Percentiles rank a stretch among this genome's conserved stretches.
Evolutionary conservation across 2,113 vertebrate genomes (phyloP).

Genomic region (Eublepharis macularius): DNA sequence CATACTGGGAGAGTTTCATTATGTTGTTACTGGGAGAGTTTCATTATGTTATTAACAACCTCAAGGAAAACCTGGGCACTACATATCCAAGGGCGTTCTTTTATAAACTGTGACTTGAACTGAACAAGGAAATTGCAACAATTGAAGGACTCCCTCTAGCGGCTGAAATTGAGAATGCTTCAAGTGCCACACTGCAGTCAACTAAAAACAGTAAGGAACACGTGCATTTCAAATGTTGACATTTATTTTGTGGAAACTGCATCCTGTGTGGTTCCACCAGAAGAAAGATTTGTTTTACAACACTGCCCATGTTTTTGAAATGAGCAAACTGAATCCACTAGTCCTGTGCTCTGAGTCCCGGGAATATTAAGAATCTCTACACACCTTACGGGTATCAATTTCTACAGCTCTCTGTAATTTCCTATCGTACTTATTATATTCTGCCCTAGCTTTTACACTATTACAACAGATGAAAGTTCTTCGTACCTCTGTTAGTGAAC

Average conservation of each 20-base stretch:
- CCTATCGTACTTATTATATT: no score
- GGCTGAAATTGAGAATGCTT: background rate
- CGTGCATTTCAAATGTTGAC: background rate
- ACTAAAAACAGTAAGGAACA: background rate
- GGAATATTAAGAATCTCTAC: background rate
- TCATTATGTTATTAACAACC: background rate
- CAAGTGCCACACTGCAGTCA: background rate
- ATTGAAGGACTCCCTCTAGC: conserved; percentile 59
- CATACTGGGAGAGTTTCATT: background rate
- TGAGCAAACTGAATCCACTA: background rate
- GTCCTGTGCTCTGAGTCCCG: background rate
- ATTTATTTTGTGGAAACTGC: background rate
- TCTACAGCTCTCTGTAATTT: no score
- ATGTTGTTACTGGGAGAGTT: background rate
- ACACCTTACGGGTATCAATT: background rate
- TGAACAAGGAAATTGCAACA: background rate
- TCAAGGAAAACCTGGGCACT: background rate
- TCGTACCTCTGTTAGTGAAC: no score
- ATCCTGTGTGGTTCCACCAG: background rate
- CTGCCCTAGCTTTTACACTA: no score
- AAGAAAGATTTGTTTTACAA: background rate
- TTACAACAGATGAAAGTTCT: no score
- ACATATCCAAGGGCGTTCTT: background rate
- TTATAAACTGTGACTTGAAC: background rate
- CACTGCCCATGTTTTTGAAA: background rate